Conservation (phyloP, 2,797 vertebrate genomes). For the Rhadinocentrus ornatus region DNA sequence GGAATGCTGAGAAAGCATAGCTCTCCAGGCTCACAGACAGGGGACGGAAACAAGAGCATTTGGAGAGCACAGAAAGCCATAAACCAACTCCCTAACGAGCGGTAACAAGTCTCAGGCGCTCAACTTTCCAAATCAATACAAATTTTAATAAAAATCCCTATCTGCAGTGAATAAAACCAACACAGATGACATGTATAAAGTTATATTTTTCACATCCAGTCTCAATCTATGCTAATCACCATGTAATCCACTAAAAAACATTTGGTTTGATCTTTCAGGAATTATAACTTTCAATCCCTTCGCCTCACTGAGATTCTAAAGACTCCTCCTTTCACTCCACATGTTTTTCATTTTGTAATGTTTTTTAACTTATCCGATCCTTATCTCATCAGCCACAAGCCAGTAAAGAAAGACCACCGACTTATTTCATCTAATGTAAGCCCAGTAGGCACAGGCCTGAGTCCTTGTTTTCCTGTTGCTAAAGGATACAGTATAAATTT, state of each 20-base stretch:
- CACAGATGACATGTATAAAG: constrained; percentile 13
- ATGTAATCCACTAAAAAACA: constrained; percentile 21
- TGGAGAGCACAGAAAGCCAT: constrained; percentile 41
- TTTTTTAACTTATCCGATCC: constrained; percentile 54
- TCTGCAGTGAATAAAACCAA: constrained; percentile 4
- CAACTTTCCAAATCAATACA: constrained; percentile 38
- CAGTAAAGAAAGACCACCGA: constrained; percentile 59
- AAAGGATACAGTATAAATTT: constrained; percentile 42
- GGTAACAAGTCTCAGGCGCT: constrained; percentile 9
- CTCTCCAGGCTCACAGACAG: constrained; percentile 50
- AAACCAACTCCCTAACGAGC: constrained; percentile 12
- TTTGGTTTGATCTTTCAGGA: constrained; percentile 39
- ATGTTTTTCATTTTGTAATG: constrained; percentile 56
- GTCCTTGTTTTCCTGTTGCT: constrained; percentile 45
- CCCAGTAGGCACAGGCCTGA: constrained; percentile 20
- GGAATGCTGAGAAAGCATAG: constrained; percentile 80
- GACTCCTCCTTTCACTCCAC: constrained; percentile 61
- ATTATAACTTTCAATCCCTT: constrained; percentile 39
- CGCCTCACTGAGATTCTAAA: constrained; percentile 27
- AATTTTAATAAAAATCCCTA: constrained; percentile 23
- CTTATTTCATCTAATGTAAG: constrained; percentile 43
- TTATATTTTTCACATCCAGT: constrained; percentile 14
- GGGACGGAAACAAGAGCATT: constrained; percentile 64
- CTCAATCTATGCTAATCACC: constrained; percentile 18
- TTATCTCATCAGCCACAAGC: constrained; percentile 57